Evolutionary conservation across 2,113 vertebrate genomes (phyloP).

Genomic region (Leucopsar rothschildi): DNA sequence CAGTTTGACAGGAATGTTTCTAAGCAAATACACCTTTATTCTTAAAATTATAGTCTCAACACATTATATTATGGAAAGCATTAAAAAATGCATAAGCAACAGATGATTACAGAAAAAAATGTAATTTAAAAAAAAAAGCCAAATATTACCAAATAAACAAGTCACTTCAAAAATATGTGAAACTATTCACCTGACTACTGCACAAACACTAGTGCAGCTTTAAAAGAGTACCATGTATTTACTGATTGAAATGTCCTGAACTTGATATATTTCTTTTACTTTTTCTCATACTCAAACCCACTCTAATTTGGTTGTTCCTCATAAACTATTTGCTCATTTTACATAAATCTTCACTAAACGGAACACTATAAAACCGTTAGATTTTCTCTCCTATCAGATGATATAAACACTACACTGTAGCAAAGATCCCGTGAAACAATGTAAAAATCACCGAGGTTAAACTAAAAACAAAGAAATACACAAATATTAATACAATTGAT

Average conservation of each 20-base stretch:
- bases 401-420: background rate
- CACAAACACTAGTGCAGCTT: background rate
- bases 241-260: background rate
- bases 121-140: background rate
- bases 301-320: background rate
- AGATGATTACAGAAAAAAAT: background rate
- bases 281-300: background rate
- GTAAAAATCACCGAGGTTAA: background rate
- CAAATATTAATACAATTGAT: background rate
- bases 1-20: background rate
- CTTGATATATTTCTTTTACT: background rate
- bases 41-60: background rate
- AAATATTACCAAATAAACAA: background rate
- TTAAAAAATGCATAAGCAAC: background rate
- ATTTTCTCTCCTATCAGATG: background rate
- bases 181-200: background rate
- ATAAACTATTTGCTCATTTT: background rate
- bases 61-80: background rate
- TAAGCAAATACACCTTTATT: background rate
- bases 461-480: conserved; percentile 6
- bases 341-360: background rate
- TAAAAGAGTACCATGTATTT: background rate
- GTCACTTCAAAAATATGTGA: background rate
- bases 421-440: background rate
- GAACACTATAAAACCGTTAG: background rate